Evolutionary conservation across 30 jellyfish, hydroid and myxozoan genomes (phyloP), one percentile per base, ranked within the genome.

Genomic region (Cassiopea andromeda): DNA sequence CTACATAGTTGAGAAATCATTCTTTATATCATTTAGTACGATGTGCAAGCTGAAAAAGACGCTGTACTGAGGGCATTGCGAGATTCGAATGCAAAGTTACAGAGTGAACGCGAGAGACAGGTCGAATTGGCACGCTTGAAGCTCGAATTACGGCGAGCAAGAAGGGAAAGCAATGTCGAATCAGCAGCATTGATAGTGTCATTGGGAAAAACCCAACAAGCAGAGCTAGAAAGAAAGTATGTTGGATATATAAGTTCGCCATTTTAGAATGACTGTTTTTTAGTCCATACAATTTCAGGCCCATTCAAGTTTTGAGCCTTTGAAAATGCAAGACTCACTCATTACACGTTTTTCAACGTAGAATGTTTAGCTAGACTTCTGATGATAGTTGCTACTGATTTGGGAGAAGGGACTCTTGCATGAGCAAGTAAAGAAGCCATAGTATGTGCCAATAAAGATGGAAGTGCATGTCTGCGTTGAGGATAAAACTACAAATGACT

Each of bases 171-270:
- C 61, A 87, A 90, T 17, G 90, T 78, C 54, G 96, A 91, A 69
- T 85, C 98, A 1, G 98, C 97, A 18, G 98, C 97, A 3, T 71
- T 94, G 87, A 96, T 91, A 1, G 17, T 94, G 75, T 90, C 93
- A 2, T 69, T 85, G 49, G 96, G 98, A 43, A 94, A 90, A 57
- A 79, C 94, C 44, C 97, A 90, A 48, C 88, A 87, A 70, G 94
- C 91, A 43, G 83, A 93, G 15, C 85, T 90, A 18, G 88, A 69
- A n/a, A 78, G 90, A 75, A 90, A 80, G 98, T 94, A 69, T 54
- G 64, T 54, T 6, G 10, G 12, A 54, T 54, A 3, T 54, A 10
- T 54, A 3, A 54, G 7, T 54, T 6, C 10, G 64, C 10, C 7
- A 54, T 6, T 54, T 54, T 54, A 6, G 64, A 3, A 54, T 54